These are phyloP conservation scores for Eptesicus fuscus DNA, from an alignment of 2,113 vertebrate genomes.

Conservation along the genomic window DNA sequence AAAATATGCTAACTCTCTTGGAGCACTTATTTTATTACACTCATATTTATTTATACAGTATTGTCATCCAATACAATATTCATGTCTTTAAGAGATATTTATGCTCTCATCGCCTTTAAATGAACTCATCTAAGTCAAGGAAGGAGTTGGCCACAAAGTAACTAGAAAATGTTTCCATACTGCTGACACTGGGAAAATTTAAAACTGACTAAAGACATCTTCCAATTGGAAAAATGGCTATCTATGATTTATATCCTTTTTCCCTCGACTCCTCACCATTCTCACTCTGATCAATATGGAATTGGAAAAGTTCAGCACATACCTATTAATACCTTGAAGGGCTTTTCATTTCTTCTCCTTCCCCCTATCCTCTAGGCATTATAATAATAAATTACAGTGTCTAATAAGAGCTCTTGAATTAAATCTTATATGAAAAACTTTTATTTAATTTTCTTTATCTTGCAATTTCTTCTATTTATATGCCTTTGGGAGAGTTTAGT, in stretches of 20 bases:
- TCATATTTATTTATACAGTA: not conserved
- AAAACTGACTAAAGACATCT: not conserved
- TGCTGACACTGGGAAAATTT: not conserved
- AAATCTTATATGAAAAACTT: slow-evolving; percentile 51
- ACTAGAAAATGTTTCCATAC: not conserved
- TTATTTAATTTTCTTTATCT: slow-evolving; percentile 48
- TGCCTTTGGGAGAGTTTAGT: slow-evolving; percentile 38
- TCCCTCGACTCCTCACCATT: not conserved
- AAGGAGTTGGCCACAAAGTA: not conserved
- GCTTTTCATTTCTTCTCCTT: not conserved
- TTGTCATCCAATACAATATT: not conserved
- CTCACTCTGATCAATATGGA: not conserved
- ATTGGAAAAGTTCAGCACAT: not conserved
- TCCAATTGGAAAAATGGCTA: not conserved
- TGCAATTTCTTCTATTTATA: slow-evolving; percentile 45
- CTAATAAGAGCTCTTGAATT: slow-evolving; percentile 16
- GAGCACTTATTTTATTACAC: not conserved
- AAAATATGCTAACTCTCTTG: not conserved
- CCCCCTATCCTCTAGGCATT: not conserved
- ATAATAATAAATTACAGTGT: slow-evolving; percentile 45
- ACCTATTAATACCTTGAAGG: not conserved
- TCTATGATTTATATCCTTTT: not conserved
- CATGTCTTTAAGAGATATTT: not conserved
- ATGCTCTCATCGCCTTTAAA: not conserved
- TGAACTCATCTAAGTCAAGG: not conserved